phyloP scores from a whole-genome alignment of 2,888 invertebrate genomes.

The Onchidella celtica region DNA sequence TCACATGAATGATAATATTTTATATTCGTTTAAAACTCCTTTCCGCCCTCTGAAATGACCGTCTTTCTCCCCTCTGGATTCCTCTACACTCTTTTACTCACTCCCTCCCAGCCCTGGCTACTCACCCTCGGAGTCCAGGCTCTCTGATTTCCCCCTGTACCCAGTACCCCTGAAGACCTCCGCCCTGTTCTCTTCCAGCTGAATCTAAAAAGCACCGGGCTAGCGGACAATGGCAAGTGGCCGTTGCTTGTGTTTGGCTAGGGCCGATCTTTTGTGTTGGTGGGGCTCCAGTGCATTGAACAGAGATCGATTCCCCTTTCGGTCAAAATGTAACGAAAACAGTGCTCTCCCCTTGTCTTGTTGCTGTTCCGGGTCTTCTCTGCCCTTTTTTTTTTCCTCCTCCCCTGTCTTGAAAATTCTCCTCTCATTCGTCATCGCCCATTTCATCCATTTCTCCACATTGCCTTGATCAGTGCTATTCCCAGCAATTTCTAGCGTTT shows the following conservation, averaged over 20 bases:
- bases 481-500: neutral
- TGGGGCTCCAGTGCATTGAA: conserved; percentile 35
- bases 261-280: conserved; percentile 20
- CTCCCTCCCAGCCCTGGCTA: too few relatives aligned
- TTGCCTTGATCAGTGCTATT: neutral
- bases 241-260: conserved; percentile 28
- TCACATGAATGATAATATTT: too few relatives aligned
- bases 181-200: too few relatives aligned
- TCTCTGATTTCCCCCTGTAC: too few relatives aligned
- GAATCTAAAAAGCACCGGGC: conserved; percentile 21
- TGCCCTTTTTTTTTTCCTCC: neutral
- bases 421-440: neutral
- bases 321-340: conserved; percentile 34
- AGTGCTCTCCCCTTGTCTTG: neutral
- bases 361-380: neutral
- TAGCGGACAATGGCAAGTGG: conserved; percentile 32
- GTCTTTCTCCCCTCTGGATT: too few relatives aligned
- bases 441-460: neutral
- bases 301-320: conserved; percentile 30
- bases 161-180: too few relatives aligned
- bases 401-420: neutral
- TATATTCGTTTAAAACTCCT: too few relatives aligned
- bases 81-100: too few relatives aligned
- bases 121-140: too few relatives aligned
- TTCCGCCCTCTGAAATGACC: too few relatives aligned